These are phyloP conservation scores for Drosophila trapezifrons DNA, from an alignment of 1,140 invertebrate genomes.

Conservation along the genomic window DNA sequence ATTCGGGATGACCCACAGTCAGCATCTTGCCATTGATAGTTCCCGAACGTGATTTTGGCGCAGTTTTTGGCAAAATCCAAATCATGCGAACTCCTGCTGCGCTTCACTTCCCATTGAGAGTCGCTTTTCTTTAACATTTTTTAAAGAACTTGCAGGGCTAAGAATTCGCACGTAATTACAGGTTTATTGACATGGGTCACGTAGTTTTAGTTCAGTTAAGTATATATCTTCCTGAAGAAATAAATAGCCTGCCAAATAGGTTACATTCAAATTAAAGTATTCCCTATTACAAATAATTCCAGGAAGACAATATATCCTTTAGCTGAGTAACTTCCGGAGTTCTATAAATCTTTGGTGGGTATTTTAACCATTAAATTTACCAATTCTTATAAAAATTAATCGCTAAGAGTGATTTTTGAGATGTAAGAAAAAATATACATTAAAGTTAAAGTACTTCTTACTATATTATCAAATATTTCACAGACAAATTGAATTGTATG, in stretches of 20 bases:
- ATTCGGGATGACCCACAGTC: conserved; percentile 33
- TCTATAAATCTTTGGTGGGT: too few relatives aligned
- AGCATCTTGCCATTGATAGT: conserved; percentile 74
- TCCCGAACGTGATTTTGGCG: conserved; percentile 81
- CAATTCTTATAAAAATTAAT: too few relatives aligned
- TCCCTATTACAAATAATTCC: neutral
- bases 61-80: conserved; percentile 70
- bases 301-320: neutral
- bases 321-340: neutral
- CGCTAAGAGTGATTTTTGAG: too few relatives aligned
- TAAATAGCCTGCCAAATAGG: neutral
- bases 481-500: neutral
- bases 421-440: too few relatives aligned
- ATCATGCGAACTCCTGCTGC: conserved; percentile 64
- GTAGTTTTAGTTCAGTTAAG: conserved; percentile 38
- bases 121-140: conserved; percentile 20
- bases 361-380: too few relatives aligned
- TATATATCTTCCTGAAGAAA: conserved; percentile 15
- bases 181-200: conserved; percentile 79
- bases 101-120: conserved; percentile 20
- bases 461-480: neutral
- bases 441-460: too few relatives aligned
- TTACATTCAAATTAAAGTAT: neutral
- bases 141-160: conserved; percentile 23
- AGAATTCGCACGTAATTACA: conserved; percentile 74